Percentiles rank a stretch among this genome's conserved stretches.
These are phyloP conservation scores for Colossoma macropomum DNA, from an alignment of 2,113 vertebrate genomes.

Conservation along the genomic window DNA sequence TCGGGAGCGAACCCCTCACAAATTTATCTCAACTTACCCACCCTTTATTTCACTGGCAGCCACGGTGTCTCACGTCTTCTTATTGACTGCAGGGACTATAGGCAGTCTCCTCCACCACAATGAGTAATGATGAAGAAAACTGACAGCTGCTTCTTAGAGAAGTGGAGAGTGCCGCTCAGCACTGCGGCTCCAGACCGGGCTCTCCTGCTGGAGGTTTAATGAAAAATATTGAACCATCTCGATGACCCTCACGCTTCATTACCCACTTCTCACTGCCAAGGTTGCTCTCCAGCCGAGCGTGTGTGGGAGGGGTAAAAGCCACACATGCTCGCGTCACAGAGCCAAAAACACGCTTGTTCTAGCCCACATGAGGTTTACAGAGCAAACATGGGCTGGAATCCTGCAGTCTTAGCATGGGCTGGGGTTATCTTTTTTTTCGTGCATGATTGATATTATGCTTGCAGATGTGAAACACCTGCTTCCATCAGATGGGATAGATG, in stretches of 20 bases:
- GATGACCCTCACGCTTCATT: constrained; percentile 45
- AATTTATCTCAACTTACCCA: constrained; percentile 35
- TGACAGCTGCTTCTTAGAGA: constrained; percentile 18
- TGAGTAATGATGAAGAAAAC: constrained; percentile 44
- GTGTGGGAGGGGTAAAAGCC: constrained; percentile 18
- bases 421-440: constrained; percentile 7
- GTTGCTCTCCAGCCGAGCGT: neutral
- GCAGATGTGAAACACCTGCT: constrained; percentile 37
- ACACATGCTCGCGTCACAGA: constrained; percentile 1
- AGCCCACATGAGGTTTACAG: constrained; percentile 22
- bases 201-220: constrained; percentile 26
- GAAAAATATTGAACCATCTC: constrained; percentile 47
- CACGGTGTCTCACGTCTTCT: constrained; percentile 33
- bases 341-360: constrained; percentile 38
- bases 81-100: constrained; percentile 34
- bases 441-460: constrained; percentile 35
- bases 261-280: constrained; percentile 39
- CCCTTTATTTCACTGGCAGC: constrained; percentile 24
- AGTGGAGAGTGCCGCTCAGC: constrained; percentile 6
- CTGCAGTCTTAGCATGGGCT: constrained; percentile 15
- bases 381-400: constrained; percentile 37
- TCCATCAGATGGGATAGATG: constrained; percentile 25
- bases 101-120: constrained; percentile 7
- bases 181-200: constrained; percentile 8
- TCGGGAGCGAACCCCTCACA: constrained; percentile 4